These are phyloP conservation scores for Eristalis arbustorum DNA, from an alignment of 2,888 invertebrate genomes.

Conservation along the genomic window DNA sequence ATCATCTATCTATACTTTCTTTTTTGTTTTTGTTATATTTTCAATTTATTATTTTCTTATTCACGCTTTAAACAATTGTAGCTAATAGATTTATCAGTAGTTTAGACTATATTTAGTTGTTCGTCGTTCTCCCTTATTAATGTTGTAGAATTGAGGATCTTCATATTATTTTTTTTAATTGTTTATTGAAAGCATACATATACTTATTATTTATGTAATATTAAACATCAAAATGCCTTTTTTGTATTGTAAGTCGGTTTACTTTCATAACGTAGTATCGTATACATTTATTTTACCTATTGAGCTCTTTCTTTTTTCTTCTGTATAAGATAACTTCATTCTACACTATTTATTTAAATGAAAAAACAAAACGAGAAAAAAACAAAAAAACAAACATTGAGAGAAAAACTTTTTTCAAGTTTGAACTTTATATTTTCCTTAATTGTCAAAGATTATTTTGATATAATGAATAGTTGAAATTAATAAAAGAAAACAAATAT, in stretches of 20 bases:
- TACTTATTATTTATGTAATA: conserved; percentile 39
- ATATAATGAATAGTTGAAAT: conserved; percentile 67
- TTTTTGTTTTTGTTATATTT: conserved; percentile 29
- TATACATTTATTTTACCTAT: conserved; percentile 44
- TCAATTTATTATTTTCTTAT: background rate
- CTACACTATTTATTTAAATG: conserved; percentile 65
- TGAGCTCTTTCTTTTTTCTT: conserved; percentile 15
- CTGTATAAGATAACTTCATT: conserved; percentile 55
- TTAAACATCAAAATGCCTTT: conserved; percentile 67
- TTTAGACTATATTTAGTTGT: conserved; percentile 47
- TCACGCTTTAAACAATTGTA: conserved; percentile 33
- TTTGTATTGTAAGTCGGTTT: conserved; percentile 53
- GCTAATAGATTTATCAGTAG: conserved; percentile 47
- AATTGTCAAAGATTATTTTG: conserved; percentile 56
- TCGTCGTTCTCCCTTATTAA: conserved; percentile 40
- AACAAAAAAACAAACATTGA: conserved; percentile 3
- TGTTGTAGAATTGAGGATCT: conserved; percentile 39
- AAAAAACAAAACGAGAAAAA: conserved; percentile 10
- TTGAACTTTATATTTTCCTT: conserved; percentile 55
- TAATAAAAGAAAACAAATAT: conserved; percentile 39
- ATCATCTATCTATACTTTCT: conserved; percentile 2
- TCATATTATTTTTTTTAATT: conserved; percentile 38
- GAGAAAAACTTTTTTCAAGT: conserved; percentile 53
- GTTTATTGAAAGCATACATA: conserved; percentile 56
- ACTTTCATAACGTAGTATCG: conserved; percentile 34